Evolutionary conservation across 2,113 vertebrate species (phyloP).

Genomic region (Rafetus swinhoei): DNA sequence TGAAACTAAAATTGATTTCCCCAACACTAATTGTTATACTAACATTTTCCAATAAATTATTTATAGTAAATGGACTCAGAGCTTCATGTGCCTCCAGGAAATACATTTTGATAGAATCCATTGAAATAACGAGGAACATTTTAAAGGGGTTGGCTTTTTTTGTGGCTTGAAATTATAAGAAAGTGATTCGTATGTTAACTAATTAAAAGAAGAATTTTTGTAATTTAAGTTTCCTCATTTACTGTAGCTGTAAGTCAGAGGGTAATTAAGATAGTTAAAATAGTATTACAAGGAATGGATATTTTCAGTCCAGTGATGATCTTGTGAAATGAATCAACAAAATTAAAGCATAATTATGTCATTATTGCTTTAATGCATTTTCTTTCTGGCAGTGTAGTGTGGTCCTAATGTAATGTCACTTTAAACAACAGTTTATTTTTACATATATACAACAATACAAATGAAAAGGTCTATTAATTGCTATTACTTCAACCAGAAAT

Average conservation of each 20-base stretch:
- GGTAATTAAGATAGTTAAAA: slow-evolving; percentile 1
- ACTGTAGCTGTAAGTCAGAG: neutral
- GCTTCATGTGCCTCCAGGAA: slow-evolving; percentile 22
- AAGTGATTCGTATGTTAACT: neutral
- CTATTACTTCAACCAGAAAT: slow-evolving; percentile 14
- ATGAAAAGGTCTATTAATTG: slow-evolving; percentile 20
- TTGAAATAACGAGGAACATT: slow-evolving; percentile 31
- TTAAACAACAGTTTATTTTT: slow-evolving; percentile 24
- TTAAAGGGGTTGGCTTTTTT: slow-evolving; percentile 2
- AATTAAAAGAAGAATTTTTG: slow-evolving; percentile 38
- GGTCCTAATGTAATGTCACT: neutral
- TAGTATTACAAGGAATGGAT: neutral
- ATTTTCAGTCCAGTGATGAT: neutral
- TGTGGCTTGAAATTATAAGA: slow-evolving; percentile 20
- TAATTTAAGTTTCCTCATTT: neutral
- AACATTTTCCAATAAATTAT: slow-evolving; percentile 16
- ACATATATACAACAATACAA: neutral
- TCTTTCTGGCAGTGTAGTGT: neutral
- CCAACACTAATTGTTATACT: neutral
- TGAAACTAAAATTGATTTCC: slow-evolving; percentile 24
- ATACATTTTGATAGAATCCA: slow-evolving; percentile 1
- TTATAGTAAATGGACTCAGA: slow-evolving; percentile 35
- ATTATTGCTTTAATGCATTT: neutral
- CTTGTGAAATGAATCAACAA: neutral
- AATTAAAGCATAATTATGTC: neutral